Conservation (phyloP, 2,888 invertebrate genomes). For the Zaprionus obscuricornis region DNA sequence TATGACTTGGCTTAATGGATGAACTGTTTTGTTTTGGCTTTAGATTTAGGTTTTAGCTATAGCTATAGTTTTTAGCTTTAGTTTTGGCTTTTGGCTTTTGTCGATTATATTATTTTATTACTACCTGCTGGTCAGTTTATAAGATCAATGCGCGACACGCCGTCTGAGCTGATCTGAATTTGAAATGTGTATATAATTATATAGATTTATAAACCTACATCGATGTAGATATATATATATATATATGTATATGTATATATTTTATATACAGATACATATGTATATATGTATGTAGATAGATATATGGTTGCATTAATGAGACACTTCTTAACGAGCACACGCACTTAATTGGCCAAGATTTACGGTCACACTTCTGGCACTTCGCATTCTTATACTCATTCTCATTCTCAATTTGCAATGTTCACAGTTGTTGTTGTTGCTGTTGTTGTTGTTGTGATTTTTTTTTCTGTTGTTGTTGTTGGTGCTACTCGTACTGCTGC, state of each 20-base stretch:
- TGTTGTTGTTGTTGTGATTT: conserved; percentile 7
- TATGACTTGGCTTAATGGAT: conserved; percentile 47
- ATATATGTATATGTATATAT: background rate
- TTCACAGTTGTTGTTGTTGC: conserved; percentile 27
- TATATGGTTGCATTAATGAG: conserved; percentile 35
- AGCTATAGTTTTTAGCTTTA: conserved; percentile 19
- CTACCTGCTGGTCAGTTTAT: conserved; percentile 17
- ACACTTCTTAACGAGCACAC: conserved; percentile 54
- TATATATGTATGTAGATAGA: conserved; percentile 12
- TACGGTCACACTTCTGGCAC: conserved; percentile 53
- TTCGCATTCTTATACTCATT: too few species aligned
- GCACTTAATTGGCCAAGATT: conserved; percentile 68
- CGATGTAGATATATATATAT: conserved; percentile 10
- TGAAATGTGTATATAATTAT: conserved; percentile 15
- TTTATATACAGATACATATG: conserved; percentile 7
- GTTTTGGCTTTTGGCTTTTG: too few species aligned
- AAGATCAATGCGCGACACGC: conserved; percentile 52
- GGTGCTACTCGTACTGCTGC: conserved; percentile 16
- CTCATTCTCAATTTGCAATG: conserved; percentile 38
- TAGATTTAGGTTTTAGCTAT: conserved; percentile 3
- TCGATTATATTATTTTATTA: background rate
- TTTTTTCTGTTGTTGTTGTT: too few species aligned
- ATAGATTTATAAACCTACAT: background rate
- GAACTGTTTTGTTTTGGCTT: conserved; percentile 36
- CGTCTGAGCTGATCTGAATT: conserved; percentile 47